Base-by-base conservation (phyloP, 2,797 vertebrate genomes). In the Sebastes nivosus region DNA sequence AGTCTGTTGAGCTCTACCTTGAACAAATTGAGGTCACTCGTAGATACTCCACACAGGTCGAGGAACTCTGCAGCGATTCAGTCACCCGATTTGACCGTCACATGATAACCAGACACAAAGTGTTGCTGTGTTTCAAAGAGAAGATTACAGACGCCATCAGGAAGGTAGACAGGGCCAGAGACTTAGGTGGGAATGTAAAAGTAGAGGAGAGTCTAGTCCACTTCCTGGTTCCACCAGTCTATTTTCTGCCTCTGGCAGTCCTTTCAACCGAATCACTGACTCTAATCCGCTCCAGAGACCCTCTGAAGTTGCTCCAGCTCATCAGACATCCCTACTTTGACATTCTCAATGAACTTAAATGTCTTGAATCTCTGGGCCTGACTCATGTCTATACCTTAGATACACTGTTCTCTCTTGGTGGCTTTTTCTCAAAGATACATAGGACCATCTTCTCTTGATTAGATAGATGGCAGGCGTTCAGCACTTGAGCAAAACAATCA, bases 101-200 rank as follows among this genome's bases (percentile, higher is more conserved):
- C 0, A 64, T 85, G 3, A 36, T 0, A 14, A 10, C 36, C 24
- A 80, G 68, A 70, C 5, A 1, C 5, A 18, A 1, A 2, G 20
- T 85, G 16, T 24, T 87, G 57, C 0, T 57, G 4, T 16, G 1
- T 46, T 84, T 94, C 5, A 80, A 81, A 46, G 5, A 0, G 1
- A 93, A 92, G 16, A 91, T 95, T 14, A 67, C 20, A 6, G 65
- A 92, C 6, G 79, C 89, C 20, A 73, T 92, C 1, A 20, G 8
- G 4, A 89, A 81, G 14, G 2, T 92, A 2, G 25, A 61, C 3
- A 52, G 1, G 0, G 91, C 88, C 46, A 72, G 42, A 67, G 32
- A n/a, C 9, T 10, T 1, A 0, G 82, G 83, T n/a, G 4, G 77
- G 8, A 5, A 27, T 64, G 65, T 93, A 0, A 71, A 25, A 24